phyloP scores from a whole-genome alignment of 2,888 invertebrate species.

The Chirona hameri region DNA sequence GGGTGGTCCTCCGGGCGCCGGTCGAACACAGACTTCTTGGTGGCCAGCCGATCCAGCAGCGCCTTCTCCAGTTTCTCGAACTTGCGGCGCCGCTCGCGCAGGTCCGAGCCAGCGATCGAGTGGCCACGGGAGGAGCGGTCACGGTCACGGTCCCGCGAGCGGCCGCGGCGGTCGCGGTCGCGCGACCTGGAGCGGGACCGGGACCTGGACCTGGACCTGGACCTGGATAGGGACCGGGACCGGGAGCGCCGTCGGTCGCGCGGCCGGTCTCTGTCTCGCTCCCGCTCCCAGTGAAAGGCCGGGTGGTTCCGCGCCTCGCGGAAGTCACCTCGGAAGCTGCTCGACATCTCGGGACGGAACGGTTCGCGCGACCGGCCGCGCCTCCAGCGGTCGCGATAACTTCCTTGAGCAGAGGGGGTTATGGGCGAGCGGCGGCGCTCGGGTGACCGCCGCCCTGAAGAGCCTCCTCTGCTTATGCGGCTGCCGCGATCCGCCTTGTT shows the following conservation, averaged over 20 bases:
- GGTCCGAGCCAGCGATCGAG: neutral
- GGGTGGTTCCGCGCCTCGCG: too few species aligned
- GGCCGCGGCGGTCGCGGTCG: neutral
- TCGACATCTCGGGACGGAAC: too few species aligned
- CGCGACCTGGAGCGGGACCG: neutral
- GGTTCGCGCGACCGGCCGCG: too few species aligned
- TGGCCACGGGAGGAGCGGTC: neutral
- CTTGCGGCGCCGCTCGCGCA: neutral
- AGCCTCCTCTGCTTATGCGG: too few species aligned
- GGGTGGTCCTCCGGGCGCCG: slow-evolving; percentile 86
- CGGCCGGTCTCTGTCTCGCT: too few species aligned
- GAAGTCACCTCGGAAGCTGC: too few species aligned
- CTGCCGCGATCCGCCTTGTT: neutral
- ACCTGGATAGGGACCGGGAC: neutral
- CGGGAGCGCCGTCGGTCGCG: neutral
- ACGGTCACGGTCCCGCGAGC: neutral
- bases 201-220: neutral
- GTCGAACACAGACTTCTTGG: slow-evolving; percentile 48
- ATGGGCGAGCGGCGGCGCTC: too few species aligned
- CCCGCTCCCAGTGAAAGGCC: too few species aligned
- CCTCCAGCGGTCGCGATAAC: too few species aligned
- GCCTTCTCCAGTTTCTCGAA: slow-evolving; percentile 7
- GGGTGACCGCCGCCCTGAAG: too few species aligned
- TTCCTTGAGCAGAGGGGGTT: too few species aligned
- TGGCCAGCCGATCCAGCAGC: slow-evolving; percentile 3